A percentile compares a stretch with the other conserved stretches of the same genome.
These are phyloP conservation scores for Thera britannica DNA, from an alignment of 2,888 invertebrate genomes.

Conservation along the genomic window DNA sequence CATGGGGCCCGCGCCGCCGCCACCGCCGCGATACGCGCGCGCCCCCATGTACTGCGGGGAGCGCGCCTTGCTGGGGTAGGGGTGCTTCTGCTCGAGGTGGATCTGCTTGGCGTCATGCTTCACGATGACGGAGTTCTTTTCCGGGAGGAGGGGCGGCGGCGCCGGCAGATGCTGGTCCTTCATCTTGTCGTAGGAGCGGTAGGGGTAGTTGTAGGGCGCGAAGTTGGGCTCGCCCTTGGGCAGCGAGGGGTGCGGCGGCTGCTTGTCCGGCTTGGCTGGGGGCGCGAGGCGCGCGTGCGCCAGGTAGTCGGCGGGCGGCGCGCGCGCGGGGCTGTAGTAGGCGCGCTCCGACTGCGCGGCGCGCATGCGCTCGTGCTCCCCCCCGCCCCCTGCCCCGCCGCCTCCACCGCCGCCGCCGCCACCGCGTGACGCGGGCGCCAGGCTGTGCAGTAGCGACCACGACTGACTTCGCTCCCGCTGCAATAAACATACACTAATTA, in stretches of 20 bases:
- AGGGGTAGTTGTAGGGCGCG: constrained; percentile 87
- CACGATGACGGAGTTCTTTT: constrained; percentile 92
- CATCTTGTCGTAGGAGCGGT: constrained; percentile 86
- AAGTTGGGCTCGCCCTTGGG: constrained; percentile 89
- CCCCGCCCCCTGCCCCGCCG: constrained; percentile 21
- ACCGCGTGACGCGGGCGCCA: constrained; percentile 74
- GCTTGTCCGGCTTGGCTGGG: constrained; percentile 70
- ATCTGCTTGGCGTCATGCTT: constrained; percentile 90
- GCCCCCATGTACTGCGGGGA: constrained; percentile 82
- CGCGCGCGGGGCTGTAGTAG: constrained; percentile 52
- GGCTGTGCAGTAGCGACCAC: constrained; percentile 83
- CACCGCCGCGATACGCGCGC: constrained; percentile 69
- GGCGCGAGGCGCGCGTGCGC: constrained; percentile 63
- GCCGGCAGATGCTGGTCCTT: constrained; percentile 87
- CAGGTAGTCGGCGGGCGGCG: constrained; percentile 58
- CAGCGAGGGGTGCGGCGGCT: constrained; percentile 63
- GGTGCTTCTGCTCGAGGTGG: constrained; percentile 84
- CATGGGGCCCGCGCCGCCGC: constrained; percentile 78
- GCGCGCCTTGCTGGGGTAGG: constrained; percentile 85
- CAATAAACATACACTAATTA: constrained; percentile 39
- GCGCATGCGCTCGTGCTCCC: constrained; percentile 53
- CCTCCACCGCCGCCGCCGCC: constrained; percentile 39
- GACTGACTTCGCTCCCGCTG: constrained; percentile 82
- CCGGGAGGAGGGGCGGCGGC: constrained; percentile 88
- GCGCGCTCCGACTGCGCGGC: constrained; percentile 51